phyloP scores from a whole-genome alignment of 2,888 invertebrate species.

The Phragmatobia fuliginosa region DNA sequence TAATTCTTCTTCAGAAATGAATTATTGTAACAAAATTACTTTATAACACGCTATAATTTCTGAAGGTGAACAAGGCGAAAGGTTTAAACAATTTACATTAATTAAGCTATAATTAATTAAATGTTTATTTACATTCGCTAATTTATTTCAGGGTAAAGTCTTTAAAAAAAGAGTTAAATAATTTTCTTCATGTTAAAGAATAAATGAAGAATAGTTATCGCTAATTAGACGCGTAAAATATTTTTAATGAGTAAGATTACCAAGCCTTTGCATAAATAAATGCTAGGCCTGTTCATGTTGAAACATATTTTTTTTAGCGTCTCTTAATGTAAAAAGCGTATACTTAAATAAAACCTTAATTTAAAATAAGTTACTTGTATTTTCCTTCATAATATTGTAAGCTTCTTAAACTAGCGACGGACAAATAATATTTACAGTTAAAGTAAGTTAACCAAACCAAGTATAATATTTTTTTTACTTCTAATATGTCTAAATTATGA shows the following conservation, averaged over 20 bases:
- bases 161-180: neutral
- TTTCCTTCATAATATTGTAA: neutral
- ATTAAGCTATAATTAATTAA: constrained; percentile 26
- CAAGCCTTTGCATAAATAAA: neutral
- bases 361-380: neutral
- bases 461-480: no score
- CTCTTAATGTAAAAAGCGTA: neutral
- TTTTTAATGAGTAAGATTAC: neutral
- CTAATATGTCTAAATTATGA: neutral
- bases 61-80: constrained; percentile 23
- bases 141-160: constrained; percentile 7
- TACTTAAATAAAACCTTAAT: neutral
- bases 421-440: neutral
- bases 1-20: constrained; percentile 2
- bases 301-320: no score
- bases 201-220: neutral
- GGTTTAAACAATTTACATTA: constrained; percentile 25
- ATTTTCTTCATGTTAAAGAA: neutral
- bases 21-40: constrained; percentile 13
- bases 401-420: neutral
- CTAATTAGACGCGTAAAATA: neutral
- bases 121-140: constrained; percentile 23
- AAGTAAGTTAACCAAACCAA: no score
- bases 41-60: constrained; percentile 8
- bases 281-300: neutral